phyloP scores from a whole-genome alignment of 2,888 invertebrate genomes.

The Polydesmus complanatus region DNA sequence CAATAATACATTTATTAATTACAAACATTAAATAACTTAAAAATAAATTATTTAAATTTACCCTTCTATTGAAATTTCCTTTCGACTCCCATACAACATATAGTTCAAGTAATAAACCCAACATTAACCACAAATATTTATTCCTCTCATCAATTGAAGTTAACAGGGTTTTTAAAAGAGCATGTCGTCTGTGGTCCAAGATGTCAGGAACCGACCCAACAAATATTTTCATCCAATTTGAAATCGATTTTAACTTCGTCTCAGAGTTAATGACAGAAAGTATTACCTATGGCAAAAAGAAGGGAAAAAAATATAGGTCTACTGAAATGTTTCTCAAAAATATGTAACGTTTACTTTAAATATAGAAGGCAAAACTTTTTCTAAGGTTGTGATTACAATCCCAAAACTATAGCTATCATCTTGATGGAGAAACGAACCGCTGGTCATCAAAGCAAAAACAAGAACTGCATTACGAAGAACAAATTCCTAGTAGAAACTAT shows the following conservation, averaged over 20 bases:
- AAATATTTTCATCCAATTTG: constrained; percentile 62
- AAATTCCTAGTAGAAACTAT: constrained; percentile 39
- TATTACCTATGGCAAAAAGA: no score
- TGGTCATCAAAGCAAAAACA: constrained; percentile 96
- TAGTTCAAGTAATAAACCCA: constrained; percentile 34
- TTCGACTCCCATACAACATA: constrained; percentile 29
- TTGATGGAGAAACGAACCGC: constrained; percentile 65
- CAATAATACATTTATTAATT: no score
- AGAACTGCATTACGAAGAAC: constrained; percentile 88
- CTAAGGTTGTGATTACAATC: constrained; percentile 76
- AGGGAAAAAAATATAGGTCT: no score
- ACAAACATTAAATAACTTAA: no score
- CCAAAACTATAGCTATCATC: constrained; percentile 93
- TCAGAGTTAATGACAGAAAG: no score
- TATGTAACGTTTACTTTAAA: constrained; percentile 35
- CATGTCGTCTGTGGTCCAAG: constrained; percentile 75
- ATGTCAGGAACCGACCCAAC: constrained; percentile 81
- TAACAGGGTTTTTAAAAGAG: constrained; percentile 56
- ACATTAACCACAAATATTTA: constrained; percentile 34
- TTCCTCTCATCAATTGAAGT: constrained; percentile 43
- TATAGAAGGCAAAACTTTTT: constrained; percentile 76
- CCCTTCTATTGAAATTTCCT: no score
- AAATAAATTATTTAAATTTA: no score
- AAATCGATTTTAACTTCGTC: constrained; percentile 13
- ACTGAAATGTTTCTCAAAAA: background rate